Base-by-base conservation (phyloP, 1,140 invertebrate genomes). In the Cherax destructor region DNA sequence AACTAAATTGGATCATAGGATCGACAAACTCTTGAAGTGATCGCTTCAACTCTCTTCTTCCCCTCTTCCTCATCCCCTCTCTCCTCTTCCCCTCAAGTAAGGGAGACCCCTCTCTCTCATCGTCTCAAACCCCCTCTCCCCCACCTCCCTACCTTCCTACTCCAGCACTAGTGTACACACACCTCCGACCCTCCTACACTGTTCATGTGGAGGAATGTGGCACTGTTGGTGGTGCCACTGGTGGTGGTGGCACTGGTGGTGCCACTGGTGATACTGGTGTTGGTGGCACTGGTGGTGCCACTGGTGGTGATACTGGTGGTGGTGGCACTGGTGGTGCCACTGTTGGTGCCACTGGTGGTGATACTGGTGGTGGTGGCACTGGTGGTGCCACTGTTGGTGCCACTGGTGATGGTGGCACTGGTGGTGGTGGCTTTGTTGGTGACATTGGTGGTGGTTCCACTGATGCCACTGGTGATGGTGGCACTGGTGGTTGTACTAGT, bases 1-100 rank as follows among this genome's bases (percentile, higher is more conserved):
- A 61, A 61, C 30, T 83, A 83, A 83, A 61, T 61, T 61, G 24
- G 80, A 61, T 83, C 80, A 61, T 56, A 83, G 50, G 24, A 56
- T 59, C 80, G 52, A 16, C 80, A 83, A 56, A 30, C 52, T 56
- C 41, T 79, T 79, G 7, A 50, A 50, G 47, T 79, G 47, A 49
- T 52, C 50, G 77, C 30, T 13, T 52, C 77, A 18, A 21, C 16
- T 24, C 30, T 24, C 24, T 52, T 24, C 47, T 79, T 21, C 77
- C n/a, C 24, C 77, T 79, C 50, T 11, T 24, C 24, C 77, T 49
- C 47, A 0, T 30, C 30, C 77, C 47, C 76, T 41, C 76, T 30
- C 72, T 76, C 41, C 21, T 76, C n/a, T 76, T 41, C 72, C 72
- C 21, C 47, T 77, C 76, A 18, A 9, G 30, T 77, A 10, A 41